Evolutionary conservation across 2,113 vertebrate species (phyloP).

Genomic region (Cyanistes caeruleus): DNA sequence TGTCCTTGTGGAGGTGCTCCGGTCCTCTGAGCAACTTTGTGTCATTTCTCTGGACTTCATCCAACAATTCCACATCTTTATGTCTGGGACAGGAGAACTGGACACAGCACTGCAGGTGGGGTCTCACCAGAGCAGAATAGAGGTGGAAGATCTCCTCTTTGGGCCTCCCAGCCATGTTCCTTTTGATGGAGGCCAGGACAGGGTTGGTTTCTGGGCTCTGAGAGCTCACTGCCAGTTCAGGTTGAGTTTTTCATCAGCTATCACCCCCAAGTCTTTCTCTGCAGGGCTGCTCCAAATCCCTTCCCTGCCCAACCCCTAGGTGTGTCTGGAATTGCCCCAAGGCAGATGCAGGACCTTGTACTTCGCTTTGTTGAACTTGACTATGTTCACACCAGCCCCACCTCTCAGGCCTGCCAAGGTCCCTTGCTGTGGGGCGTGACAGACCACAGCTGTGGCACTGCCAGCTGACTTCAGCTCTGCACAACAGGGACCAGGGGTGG

Average conservation of each 20-base stretch:
- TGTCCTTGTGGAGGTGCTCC: background rate
- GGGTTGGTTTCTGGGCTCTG: background rate
- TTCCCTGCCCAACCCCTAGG: rapidly evolving
- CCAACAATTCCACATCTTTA: background rate
- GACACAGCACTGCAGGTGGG: background rate
- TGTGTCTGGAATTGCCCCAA: background rate
- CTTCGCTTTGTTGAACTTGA: background rate
- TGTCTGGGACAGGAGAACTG: rapidly evolving
- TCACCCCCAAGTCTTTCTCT: background rate
- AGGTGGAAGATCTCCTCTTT: background rate
- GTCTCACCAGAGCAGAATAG: background rate
- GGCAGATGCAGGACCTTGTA: background rate
- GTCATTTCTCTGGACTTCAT: background rate
- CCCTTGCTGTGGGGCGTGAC: background rate
- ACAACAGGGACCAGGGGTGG: background rate
- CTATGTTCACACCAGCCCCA: background rate
- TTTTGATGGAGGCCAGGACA: background rate
- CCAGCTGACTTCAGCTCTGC: background rate
- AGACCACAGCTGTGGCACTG: background rate
- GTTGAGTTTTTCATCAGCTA: background rate
- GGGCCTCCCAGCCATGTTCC: background rate
- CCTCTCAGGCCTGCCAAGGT: background rate
- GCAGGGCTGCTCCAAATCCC: background rate
- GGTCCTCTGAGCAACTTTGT: background rate
- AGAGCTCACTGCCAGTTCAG: background rate